A percentile compares a stretch with the other conserved stretches of the same genome.
These are phyloP conservation scores for Neodiprion lecontei DNA, from an alignment of 1,140 invertebrate species.

Conservation along the genomic window DNA sequence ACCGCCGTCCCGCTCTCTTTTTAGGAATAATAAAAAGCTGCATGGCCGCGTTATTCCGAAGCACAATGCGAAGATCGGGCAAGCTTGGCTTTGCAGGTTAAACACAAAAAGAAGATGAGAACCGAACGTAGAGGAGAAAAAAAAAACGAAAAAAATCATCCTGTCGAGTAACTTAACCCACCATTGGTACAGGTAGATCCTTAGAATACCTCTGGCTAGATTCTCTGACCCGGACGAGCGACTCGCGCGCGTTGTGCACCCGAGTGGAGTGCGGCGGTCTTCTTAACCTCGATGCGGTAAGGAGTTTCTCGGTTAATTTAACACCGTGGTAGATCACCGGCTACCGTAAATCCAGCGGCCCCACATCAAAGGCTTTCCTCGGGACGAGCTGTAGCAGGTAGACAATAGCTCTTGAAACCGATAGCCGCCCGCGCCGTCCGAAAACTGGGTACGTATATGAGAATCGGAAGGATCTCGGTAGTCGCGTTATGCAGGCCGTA, in stretches of 20 bases:
- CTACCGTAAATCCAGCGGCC: conserved; percentile 37
- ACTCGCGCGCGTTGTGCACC: not conserved
- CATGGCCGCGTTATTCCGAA: too few relatives aligned
- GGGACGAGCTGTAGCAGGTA: conserved; percentile 39
- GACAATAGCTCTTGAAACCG: conserved; percentile 50
- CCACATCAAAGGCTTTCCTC: conserved; percentile 44
- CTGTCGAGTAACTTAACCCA: conserved; percentile 1
- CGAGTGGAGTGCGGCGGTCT: not conserved
- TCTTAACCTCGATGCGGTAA: conserved; percentile 11
- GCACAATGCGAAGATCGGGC: too few relatives aligned
- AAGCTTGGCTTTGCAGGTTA: too few relatives aligned
- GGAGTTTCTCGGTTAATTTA: conserved; percentile 52
- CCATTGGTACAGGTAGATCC: not conserved
- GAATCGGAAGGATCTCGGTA: too few relatives aligned
- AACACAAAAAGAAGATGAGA: too few relatives aligned
- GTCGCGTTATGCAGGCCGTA: too few relatives aligned
- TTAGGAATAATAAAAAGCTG: too few relatives aligned
- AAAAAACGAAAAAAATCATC: not conserved
- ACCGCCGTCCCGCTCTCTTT: too few relatives aligned
- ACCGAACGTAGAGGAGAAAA: too few relatives aligned
- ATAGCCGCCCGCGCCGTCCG: conserved; percentile 34
- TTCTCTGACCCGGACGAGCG: not conserved
- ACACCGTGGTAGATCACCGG: conserved; percentile 38
- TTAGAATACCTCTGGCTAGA: not conserved
- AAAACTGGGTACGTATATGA: too few relatives aligned